phyloP scores from a whole-genome alignment of 2,113 vertebrate species.

The Cathartes aura region DNA sequence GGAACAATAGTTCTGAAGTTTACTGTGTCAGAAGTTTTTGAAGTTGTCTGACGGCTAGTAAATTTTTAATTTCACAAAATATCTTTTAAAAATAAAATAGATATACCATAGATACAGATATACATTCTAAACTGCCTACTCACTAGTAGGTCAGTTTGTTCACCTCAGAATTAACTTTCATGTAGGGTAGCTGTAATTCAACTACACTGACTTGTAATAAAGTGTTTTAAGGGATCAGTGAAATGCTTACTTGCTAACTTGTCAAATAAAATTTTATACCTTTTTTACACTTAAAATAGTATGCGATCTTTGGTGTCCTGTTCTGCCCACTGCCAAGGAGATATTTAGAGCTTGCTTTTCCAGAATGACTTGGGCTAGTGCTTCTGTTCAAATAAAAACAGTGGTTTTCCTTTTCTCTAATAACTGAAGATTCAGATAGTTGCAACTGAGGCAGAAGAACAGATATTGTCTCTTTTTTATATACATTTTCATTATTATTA shows the following conservation, averaged over 20 bases:
- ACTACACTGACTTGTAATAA: neutral
- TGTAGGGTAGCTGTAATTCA: neutral
- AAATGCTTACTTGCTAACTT: neutral
- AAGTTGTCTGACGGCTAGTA: neutral
- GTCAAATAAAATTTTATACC: neutral
- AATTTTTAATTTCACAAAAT: neutral
- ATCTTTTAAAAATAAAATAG: neutral
- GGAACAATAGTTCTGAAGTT: conserved; percentile 76
- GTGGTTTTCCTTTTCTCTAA: neutral
- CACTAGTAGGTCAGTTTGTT: neutral
- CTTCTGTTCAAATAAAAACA: neutral
- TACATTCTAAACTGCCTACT: neutral
- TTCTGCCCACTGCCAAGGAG: neutral
- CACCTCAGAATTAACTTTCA: neutral
- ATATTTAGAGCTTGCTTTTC: neutral
- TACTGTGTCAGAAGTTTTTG: neutral
- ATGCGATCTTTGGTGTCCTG: neutral
- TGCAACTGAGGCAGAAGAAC: neutral
- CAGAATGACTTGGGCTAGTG: neutral
- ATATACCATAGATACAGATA: neutral
- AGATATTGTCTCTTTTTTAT: neutral
- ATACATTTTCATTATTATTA: neutral
- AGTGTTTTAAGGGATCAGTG: neutral
- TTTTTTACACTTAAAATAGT: neutral
- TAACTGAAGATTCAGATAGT: neutral